Evolutionary conservation across 1,140 invertebrate species (phyloP).

Genomic region (Chrysoperla carnea): DNA sequence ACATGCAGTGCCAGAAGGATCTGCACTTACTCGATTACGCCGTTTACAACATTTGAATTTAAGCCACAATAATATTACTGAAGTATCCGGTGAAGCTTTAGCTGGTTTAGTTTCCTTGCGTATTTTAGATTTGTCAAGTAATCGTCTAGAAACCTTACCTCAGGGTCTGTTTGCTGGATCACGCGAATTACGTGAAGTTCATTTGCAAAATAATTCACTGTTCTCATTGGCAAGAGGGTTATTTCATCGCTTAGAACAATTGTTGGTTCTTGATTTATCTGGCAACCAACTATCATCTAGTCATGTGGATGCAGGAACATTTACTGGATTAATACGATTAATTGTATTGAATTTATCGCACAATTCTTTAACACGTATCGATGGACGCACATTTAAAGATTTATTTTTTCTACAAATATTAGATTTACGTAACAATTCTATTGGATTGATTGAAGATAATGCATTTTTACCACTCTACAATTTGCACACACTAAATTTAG

Average conservation of each 20-base stretch:
- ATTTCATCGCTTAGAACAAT: conserved; percentile 64
- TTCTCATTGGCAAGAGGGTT: conserved; percentile 61
- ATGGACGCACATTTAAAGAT: conserved; percentile 71
- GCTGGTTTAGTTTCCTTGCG: conserved; percentile 53
- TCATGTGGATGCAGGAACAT: conserved; percentile 65
- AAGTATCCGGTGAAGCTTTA: conserved; percentile 59
- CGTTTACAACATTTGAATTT: conserved; percentile 58
- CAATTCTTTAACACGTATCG: conserved; percentile 64
- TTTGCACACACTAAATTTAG: conserved; percentile 67
- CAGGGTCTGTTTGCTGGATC: conserved; percentile 59
- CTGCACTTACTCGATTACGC: conserved; percentile 48
- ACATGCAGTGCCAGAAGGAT: conserved; percentile 44
- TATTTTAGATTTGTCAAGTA: conserved; percentile 69
- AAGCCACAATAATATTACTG: conserved; percentile 66
- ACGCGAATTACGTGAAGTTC: conserved; percentile 62
- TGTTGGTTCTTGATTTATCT: conserved; percentile 71
- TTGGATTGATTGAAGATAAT: conserved; percentile 70
- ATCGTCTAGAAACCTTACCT: conserved; percentile 56
- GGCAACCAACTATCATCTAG: conserved; percentile 70
- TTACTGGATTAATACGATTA: conserved; percentile 64
- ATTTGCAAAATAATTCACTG: conserved; percentile 63
- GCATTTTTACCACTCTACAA: conserved; percentile 74
- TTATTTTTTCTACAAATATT: conserved; percentile 74
- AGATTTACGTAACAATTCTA: conserved; percentile 71
- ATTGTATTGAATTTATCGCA: conserved; percentile 72